Conservation (phyloP, 2,797 vertebrate species). For the Cygnus olor region DNA sequence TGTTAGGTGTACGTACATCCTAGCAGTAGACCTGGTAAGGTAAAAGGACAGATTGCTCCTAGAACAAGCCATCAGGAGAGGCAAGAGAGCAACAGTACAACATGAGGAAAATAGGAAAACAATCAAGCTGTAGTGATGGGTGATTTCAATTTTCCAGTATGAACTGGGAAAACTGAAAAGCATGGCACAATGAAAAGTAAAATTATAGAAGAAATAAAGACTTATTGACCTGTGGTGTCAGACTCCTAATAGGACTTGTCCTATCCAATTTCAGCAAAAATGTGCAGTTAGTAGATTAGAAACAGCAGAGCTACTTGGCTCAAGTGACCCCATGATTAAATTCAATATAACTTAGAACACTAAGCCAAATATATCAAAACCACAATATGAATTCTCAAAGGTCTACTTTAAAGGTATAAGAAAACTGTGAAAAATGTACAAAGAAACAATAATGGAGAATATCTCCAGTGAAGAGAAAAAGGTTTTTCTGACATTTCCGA, state of each 20-base stretch:
- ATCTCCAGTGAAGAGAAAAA: neutral
- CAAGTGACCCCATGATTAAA: conserved; percentile 77
- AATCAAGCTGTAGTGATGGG: conserved; percentile 44
- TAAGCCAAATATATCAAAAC: conserved; percentile 72
- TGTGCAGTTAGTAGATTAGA: conserved; percentile 78
- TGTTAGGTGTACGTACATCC: neutral
- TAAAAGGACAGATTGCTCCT: conserved; percentile 15
- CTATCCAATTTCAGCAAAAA: conserved; percentile 78
- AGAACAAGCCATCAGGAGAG: conserved; percentile 4
- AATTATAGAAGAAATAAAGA: conserved; percentile 78
- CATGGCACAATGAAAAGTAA: conserved; percentile 72
- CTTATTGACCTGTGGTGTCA: conserved; percentile 79
- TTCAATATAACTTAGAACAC: conserved; percentile 71
- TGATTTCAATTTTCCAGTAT: conserved; percentile 73
- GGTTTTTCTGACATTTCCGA: neutral
- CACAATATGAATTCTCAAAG: conserved; percentile 62
- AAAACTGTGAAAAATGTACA: neutral
- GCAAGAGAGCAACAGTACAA: conserved; percentile 29
- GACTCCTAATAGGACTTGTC: conserved; percentile 75
- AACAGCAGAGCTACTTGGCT: conserved; percentile 74
- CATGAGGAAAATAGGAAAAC: conserved; percentile 50
- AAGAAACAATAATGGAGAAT: conserved; percentile 35
- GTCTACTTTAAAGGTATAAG: conserved; percentile 55
- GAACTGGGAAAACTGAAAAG: conserved; percentile 69
- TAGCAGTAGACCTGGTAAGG: neutral